These are phyloP conservation scores for Brachionus calyciflorus DNA, from an alignment of 1,140 invertebrate species.

Conservation along the genomic window DNA sequence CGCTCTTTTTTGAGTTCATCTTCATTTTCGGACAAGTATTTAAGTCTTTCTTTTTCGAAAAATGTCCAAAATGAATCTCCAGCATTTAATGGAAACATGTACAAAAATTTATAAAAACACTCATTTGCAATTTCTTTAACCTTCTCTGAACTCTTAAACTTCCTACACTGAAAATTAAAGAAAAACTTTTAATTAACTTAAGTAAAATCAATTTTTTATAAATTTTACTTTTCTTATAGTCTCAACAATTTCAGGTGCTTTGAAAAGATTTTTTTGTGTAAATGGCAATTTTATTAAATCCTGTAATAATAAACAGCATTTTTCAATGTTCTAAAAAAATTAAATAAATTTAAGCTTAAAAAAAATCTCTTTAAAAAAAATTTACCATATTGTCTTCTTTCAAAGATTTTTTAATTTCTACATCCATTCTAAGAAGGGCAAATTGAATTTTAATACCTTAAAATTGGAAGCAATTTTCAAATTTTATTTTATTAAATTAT, in stretches of 20 bases:
- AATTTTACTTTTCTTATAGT: slow-evolving; percentile 8
- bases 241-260: slow-evolving; percentile 28
- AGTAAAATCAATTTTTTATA: neutral
- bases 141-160: slow-evolving; percentile 34
- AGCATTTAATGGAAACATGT: neutral
- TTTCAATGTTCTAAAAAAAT: neutral
- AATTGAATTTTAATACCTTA: slow-evolving; percentile 32
- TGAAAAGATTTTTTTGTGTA: neutral
- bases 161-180: neutral
- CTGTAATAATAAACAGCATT: slow-evolving; percentile 13
- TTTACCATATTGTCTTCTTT: slow-evolving; percentile 3
- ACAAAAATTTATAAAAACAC: neutral
- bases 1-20: slow-evolving; percentile 27
- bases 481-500: neutral
- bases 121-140: slow-evolving; percentile 20
- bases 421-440: slow-evolving; percentile 18
- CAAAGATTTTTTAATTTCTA: slow-evolving; percentile 14
- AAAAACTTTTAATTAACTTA: neutral
- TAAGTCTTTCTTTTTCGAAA: slow-evolving; percentile 30
- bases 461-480: neutral
- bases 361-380: neutral
- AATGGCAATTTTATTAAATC: slow-evolving; percentile 39
- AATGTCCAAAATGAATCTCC: slow-evolving; percentile 2
- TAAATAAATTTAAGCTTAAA: too few species aligned
- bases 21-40: slow-evolving; percentile 28